Percentiles rank a stretch among this genome's conserved stretches.
These are phyloP conservation scores for Gobio occitaniae DNA, from an alignment of 2,797 vertebrate species.

Conservation along the genomic window DNA sequence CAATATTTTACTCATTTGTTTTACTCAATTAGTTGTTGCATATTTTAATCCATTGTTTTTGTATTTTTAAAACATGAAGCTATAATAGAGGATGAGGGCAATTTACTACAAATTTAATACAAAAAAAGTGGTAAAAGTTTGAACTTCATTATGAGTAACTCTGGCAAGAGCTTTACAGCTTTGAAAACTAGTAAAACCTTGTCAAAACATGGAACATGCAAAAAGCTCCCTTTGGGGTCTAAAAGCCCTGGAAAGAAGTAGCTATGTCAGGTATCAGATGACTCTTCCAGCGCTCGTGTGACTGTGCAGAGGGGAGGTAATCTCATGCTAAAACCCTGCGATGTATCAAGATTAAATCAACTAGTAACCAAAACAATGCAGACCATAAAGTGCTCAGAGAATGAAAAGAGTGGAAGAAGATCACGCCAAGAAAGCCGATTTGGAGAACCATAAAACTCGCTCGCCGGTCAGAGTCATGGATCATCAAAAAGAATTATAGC, in stretches of 20 bases:
- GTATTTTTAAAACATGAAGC: background rate
- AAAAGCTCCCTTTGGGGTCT: slow-evolving; percentile 24
- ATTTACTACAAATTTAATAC: background rate
- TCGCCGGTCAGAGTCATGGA: background rate
- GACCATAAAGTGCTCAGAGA: background rate
- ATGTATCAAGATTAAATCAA: slow-evolving; percentile 6
- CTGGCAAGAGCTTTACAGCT: background rate
- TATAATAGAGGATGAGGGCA: background rate
- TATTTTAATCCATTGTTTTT: background rate
- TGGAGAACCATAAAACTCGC: slow-evolving; percentile 29
- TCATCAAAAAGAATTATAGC: slow-evolving; percentile 43
- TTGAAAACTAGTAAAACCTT: slow-evolving; percentile 9
- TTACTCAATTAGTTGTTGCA: background rate
- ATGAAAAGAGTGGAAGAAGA: background rate
- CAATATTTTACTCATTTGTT: background rate
- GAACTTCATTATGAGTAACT: background rate
- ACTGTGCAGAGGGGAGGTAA: background rate
- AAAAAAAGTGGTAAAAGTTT: background rate
- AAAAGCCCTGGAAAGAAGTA: slow-evolving; percentile 23
- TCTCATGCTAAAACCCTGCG: slow-evolving; percentile 9
- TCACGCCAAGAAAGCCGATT: slow-evolving; percentile 18
- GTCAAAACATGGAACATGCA: slow-evolving; percentile 7
- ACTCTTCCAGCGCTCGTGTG: slow-evolving; percentile 20
- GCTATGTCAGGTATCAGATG: slow-evolving; percentile 28
- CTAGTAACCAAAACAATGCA: slow-evolving; percentile 34